Evolutionary conservation across 2,113 vertebrate genomes (phyloP).

Genomic region (Phaethon lepturus): DNA sequence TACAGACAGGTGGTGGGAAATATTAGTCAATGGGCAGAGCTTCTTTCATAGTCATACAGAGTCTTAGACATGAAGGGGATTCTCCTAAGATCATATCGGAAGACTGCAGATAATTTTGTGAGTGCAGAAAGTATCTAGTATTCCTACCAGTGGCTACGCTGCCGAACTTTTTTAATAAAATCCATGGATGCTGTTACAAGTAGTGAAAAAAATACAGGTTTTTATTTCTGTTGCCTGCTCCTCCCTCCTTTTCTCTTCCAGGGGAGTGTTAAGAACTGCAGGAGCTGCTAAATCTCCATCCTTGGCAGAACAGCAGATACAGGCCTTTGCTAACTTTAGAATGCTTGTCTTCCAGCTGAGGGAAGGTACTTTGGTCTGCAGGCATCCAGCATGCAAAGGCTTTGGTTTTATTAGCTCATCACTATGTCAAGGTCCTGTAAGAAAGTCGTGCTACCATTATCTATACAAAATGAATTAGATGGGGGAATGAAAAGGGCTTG

Average conservation of each 20-base stretch:
- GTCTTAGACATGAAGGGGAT: background rate
- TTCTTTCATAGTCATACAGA: background rate
- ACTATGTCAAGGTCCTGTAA: background rate
- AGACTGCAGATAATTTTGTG: background rate
- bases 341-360: background rate
- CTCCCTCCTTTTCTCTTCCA: background rate
- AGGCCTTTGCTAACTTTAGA: background rate
- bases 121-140: background rate
- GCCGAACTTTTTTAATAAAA: background rate
- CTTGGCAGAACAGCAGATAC: background rate
- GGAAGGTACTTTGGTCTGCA: background rate
- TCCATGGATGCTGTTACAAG: background rate
- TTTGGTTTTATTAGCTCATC: background rate
- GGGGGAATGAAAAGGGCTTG: conserved; percentile 41
- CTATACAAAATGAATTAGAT: conserved; percentile 22
- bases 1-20: background rate
- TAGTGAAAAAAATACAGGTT: background rate
- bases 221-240: background rate
- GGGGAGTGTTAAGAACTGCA: background rate
- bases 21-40: background rate
- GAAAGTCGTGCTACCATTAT: background rate
- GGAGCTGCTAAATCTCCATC: background rate
- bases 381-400: background rate
- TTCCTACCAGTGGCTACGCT: background rate
- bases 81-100: background rate